These are phyloP conservation scores for Megaustenia siamemsis DNA, from an alignment of 2,888 invertebrate genomes.

Conservation along the genomic window DNA sequence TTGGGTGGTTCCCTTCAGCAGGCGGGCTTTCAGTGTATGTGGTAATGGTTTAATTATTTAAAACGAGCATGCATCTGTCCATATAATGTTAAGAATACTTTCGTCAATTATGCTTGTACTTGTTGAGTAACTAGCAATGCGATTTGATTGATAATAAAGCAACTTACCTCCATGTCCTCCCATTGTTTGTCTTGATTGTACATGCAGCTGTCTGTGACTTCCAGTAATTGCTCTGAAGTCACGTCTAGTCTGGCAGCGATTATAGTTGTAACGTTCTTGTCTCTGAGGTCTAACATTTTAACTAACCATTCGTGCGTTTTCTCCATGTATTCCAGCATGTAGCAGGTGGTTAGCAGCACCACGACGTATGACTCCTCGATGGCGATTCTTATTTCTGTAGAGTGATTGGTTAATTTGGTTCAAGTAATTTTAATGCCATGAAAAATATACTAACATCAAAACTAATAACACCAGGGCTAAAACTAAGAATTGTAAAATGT, in stretches of 20 bases:
- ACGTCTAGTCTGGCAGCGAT: slow-evolving; percentile 4
- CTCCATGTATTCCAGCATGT: slow-evolving; percentile 51
- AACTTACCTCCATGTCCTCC: neutral
- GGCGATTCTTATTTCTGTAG: slow-evolving; percentile 51
- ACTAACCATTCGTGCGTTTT: slow-evolving; percentile 50
- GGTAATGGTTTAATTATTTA: no score
- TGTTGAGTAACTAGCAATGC: no score
- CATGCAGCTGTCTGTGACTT: neutral
- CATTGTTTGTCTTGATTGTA: slow-evolving; percentile 13
- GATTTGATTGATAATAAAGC: no score
- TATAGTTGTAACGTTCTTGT: slow-evolving; percentile 10
- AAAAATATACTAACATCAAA: no score
- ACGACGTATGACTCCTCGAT: slow-evolving; percentile 51
- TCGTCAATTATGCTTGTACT: no score
- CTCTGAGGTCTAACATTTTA: slow-evolving; percentile 12
- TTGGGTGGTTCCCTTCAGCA: no score
- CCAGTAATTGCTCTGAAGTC: neutral
- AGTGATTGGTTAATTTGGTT: neutral
- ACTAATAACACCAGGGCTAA: no score
- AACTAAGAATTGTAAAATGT: no score
- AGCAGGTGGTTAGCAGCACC: slow-evolving; percentile 49
- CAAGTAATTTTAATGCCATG: no score
- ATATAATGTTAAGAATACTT: no score
- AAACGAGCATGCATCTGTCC: no score
- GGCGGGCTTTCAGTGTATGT: no score